Percentiles rank a stretch among this genome's conserved stretches.
phyloP scores from a whole-genome alignment of 2,113 vertebrate genomes.

The Mesocricetus auratus region DNA sequence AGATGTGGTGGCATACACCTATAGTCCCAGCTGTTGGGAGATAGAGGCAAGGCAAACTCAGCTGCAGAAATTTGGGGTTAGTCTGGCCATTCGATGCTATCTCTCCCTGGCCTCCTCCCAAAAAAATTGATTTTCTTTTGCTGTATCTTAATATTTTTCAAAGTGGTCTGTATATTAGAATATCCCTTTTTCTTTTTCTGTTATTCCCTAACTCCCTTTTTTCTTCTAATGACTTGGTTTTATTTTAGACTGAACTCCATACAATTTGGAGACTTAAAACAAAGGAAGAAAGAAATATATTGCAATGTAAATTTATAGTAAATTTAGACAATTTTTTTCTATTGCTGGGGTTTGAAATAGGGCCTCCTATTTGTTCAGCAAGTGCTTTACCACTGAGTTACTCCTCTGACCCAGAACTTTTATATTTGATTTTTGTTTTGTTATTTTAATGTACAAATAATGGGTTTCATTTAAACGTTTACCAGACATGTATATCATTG shows the following conservation, averaged over 20 bases:
- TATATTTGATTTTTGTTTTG: background rate
- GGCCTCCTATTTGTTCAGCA: background rate
- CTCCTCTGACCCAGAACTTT: background rate
- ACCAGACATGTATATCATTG: background rate
- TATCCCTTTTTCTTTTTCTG: background rate
- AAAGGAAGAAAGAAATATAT: background rate
- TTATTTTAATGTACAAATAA: background rate
- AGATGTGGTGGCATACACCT: too few species aligned
- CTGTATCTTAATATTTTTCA: slow-evolving; percentile 18
- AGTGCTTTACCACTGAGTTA: background rate
- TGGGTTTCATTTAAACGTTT: background rate
- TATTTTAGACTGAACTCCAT: slow-evolving; percentile 42
- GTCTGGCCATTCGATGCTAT: background rate
- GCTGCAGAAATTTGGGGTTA: background rate
- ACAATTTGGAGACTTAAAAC: slow-evolving; percentile 20
- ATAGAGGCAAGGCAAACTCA: background rate
- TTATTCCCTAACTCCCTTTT: background rate
- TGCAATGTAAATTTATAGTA: background rate
- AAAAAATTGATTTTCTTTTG: background rate
- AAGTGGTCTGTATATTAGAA: slow-evolving; percentile 42
- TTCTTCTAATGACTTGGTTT: slow-evolving; percentile 28
- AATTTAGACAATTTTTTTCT: background rate
- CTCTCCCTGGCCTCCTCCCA: background rate
- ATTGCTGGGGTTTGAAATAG: background rate
- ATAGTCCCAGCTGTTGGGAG: background rate